Base-by-base conservation (phyloP, 2,797 vertebrate species). In the Micrastur ruficollis region DNA sequence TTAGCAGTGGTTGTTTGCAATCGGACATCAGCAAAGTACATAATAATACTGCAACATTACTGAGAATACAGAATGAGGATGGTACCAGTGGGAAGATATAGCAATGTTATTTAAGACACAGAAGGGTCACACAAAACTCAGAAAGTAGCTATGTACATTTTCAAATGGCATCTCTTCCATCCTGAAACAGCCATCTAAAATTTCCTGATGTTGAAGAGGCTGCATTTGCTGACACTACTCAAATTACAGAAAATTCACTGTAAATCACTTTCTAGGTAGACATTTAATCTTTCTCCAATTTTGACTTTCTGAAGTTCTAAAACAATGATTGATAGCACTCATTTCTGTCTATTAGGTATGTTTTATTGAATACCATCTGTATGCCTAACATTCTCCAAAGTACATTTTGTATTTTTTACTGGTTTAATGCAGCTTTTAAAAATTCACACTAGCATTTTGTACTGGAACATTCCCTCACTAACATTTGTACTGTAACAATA, bases 1-100 rank as follows among this genome's bases (percentile, higher is more conserved):
- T 98, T 98, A 98, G 95, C 89, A 95, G 95, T 68, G 82, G 75
- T 94, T 96, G 83, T 92, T 97, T 96, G 87, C 93, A 96, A 93
- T 97, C 80, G 81, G 93, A 91, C 93, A 96, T 91, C 94, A 96
- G 86, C 84, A 94, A 96, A 93, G 90, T 79, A 93, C 81, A 87
- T 86, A 94, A 90, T 90, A 95, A 95, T 72, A 29, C 72, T 70
- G 79, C 91, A 86, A 86, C 65, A 73, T 89, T 62, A 67, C 79
- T 46, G 59, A 87, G 93, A 96, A 93, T 85, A 68, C 58, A 75
- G 83, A 80, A 95, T 92, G 49, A 96, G 81, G 38, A 86, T 58
- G 21, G 80, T 40, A 67, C 26, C 53, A 44, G n/a, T 34, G 20
- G 71, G 58, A 82, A 94, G 80, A 73, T 34, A 71, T 1, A 80